Base-by-base conservation (phyloP, 2,113 vertebrate species). In the Microtus ochrogaster region DNA sequence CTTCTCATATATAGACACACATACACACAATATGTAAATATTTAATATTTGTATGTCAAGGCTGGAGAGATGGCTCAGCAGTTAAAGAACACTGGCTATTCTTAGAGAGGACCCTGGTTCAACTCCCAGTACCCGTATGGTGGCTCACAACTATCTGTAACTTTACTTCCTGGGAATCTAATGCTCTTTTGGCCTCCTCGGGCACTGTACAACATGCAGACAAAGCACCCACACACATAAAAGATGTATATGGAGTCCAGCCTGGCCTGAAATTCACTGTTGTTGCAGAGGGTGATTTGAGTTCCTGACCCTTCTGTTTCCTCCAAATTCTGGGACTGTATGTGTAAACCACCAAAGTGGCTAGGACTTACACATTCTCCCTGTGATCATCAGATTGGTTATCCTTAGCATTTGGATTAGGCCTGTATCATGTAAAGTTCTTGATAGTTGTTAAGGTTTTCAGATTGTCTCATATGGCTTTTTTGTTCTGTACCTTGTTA, bases 401-500 rank as follows among this genome's bases (percentile, higher is more conserved):
- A 39, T 58, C 65, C 88, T 94, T 74, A 63, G 19, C 19, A 19
- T 65, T 73, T 87, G n/a, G 73, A 74, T 95, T 91, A 66, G 52
- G 65, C 65, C 5, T 58, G 1, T 41, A 33, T 85, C 21, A 81
- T 24, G 24, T n/a, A 78, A 79, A 65, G 73, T 92, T 76, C n/a
- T 41, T 65, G 65, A 47, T 94, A 52, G 30, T 47, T 79, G 79
- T 81, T 85, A 72, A 36, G 10, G n/a, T 68, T 61, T 94, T 89
- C 30, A 49, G 28, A 74, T 24, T 79, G 61, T 41, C 5, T 93
- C 90, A 70, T 55, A 41, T 79, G 55, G 58, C 49, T 88, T 94
- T 28, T 87, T 30, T 13, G 16, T 81, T 93, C 92, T 89, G 10
- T 72, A 33, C 63, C 21, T 95, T 81, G 49, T 72, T 79, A 92